A percentile compares a stretch with the other conserved stretches of the same genome.
phyloP scores from a whole-genome alignment of 2,797 vertebrate species.

The Leuciscus waleckii region DNA sequence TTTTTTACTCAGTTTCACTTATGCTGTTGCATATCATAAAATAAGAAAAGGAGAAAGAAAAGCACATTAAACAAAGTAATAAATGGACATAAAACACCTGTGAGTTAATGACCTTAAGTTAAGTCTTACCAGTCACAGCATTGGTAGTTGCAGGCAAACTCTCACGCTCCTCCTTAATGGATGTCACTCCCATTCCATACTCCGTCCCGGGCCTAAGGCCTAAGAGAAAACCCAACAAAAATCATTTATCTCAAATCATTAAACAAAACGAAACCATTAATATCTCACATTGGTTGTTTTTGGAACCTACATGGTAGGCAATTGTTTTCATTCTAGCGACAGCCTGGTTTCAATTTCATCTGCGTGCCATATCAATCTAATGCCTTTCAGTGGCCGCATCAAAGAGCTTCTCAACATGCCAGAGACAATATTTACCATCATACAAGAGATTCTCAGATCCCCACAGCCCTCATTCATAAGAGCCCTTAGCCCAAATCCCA shows the following conservation, averaged over 20 bases:
- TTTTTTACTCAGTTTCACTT: not conserved
- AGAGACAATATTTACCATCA: constrained; percentile 67
- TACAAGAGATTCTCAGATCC: constrained; percentile 68
- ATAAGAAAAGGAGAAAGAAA: not conserved
- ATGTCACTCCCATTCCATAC: constrained; percentile 96
- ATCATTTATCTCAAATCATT: constrained; percentile 10
- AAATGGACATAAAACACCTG: not conserved
- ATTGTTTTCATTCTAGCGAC: constrained; percentile 31
- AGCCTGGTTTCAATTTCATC: constrained; percentile 43
- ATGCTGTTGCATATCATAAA: not conserved
- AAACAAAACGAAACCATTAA: constrained; percentile 51
- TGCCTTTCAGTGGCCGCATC: constrained; percentile 35
- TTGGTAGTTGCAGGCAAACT: constrained; percentile 93
- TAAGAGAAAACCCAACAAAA: constrained; percentile 61
- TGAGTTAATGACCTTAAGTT: not conserved
- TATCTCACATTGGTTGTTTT: constrained; percentile 21
- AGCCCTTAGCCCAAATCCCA: constrained; percentile 67
- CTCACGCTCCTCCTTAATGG: constrained; percentile 90
- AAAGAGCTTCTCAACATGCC: constrained; percentile 60
- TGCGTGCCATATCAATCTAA: constrained; percentile 41
- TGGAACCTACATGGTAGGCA: not conserved
- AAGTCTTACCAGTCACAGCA: constrained; percentile 86
- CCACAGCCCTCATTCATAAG: constrained; percentile 71
- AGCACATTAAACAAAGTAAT: too few relatives aligned
- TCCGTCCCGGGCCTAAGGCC: constrained; percentile 93